These are phyloP conservation scores for Teinopalpus imperialis DNA, from an alignment of 2,888 invertebrate genomes.

Conservation along the genomic window DNA sequence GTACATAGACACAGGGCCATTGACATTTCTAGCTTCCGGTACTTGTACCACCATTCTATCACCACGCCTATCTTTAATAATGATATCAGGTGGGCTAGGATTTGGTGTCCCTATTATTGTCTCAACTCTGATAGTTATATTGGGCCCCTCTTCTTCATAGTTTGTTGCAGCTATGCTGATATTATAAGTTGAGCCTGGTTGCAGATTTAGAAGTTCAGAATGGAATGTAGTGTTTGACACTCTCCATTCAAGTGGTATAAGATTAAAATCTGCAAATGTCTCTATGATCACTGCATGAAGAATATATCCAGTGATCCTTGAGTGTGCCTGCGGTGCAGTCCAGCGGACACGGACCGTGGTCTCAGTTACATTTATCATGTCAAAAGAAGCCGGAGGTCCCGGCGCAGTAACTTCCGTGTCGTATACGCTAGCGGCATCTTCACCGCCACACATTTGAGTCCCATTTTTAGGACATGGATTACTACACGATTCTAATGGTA, in stretches of 20 bases:
- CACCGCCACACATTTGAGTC: slow-evolving; percentile 85
- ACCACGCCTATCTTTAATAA: slow-evolving; percentile 82
- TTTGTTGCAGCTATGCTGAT: slow-evolving; percentile 87
- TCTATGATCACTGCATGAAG: slow-evolving; percentile 78
- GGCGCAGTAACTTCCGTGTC: slow-evolving; percentile 84
- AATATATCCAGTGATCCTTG: slow-evolving; percentile 78
- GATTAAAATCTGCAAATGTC: slow-evolving; percentile 79
- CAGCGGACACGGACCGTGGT: slow-evolving; percentile 83
- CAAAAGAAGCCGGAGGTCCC: slow-evolving; percentile 85
- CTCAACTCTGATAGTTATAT: slow-evolving; percentile 79
- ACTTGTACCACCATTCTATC: slow-evolving; percentile 86
- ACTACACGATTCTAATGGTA: slow-evolving; percentile 73
- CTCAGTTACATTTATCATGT: slow-evolving; percentile 82
- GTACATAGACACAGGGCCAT: slow-evolving; percentile 90
- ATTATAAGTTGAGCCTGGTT: slow-evolving; percentile 89
- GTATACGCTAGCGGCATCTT: slow-evolving; percentile 85
- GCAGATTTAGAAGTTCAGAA: slow-evolving; percentile 83
- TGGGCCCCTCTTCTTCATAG: slow-evolving; percentile 81
- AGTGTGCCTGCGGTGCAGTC: slow-evolving; percentile 79
- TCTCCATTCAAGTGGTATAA: slow-evolving; percentile 79
- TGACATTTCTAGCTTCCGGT: slow-evolving; percentile 85
- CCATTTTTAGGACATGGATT: slow-evolving; percentile 83
- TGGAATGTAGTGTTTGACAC: slow-evolving; percentile 82
- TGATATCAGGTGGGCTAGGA: slow-evolving; percentile 87
- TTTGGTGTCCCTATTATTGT: slow-evolving; percentile 88